Evolutionary conservation across 2,113 vertebrate species (phyloP).

Genomic region (Pollimyrus isidori): DNA sequence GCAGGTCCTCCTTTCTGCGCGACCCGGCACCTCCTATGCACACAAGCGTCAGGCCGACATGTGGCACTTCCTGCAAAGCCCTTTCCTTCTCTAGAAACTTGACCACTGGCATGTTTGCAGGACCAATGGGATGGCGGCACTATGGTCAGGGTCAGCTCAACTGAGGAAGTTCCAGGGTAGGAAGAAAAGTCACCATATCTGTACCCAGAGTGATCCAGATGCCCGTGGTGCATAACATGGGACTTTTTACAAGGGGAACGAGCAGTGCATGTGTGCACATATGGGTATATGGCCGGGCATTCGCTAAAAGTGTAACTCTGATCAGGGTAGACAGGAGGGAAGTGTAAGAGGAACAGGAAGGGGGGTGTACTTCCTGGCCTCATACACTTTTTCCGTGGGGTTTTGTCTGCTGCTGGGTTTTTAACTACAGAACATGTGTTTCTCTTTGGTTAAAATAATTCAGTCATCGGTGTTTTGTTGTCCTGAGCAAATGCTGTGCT

Average conservation of each 20-base stretch:
- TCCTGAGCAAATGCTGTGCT: not conserved
- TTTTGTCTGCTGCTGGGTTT: not conserved
- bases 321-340: not conserved
- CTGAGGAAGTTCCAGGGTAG: not conserved
- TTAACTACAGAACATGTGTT: not conserved
- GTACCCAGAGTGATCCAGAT: not conserved
- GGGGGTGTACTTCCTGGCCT: not conserved
- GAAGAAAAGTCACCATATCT: not conserved
- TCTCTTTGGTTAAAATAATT: not conserved
- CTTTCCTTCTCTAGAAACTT: not conserved
- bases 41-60: not conserved
- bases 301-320: not conserved
- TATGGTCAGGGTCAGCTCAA: not conserved
- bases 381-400: not conserved
- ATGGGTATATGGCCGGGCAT: not conserved
- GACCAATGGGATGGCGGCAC: not conserved
- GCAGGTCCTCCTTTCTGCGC: not conserved
- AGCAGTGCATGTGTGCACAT: not conserved
- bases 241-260: not conserved
- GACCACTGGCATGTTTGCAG: not conserved
- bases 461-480: not conserved
- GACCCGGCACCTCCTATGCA: not conserved
- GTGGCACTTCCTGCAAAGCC: not conserved
- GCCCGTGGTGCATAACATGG: not conserved
- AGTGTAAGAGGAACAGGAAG: not conserved